Conservation (phyloP, 2,888 invertebrate genomes). For the Autographa gamma region DNA sequence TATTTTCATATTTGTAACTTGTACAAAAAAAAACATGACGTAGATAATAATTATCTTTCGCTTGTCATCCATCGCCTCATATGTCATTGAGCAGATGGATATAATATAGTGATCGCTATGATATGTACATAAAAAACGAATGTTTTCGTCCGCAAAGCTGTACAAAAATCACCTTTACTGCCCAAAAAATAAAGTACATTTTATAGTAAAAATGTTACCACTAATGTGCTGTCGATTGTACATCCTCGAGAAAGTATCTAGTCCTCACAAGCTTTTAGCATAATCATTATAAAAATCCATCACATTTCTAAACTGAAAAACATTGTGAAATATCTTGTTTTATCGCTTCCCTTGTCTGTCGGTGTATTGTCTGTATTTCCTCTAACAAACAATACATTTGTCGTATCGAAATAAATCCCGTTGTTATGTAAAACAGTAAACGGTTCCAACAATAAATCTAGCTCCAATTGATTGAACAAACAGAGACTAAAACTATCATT, state of each 20-base stretch:
- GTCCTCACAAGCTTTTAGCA: neutral
- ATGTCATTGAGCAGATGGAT: constrained; percentile 1
- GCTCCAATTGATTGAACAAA: constrained; percentile 50
- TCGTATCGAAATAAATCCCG: constrained; percentile 37
- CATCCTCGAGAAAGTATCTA: neutral
- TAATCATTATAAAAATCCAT: neutral
- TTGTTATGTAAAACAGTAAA: constrained; percentile 46
- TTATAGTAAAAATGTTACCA: neutral
- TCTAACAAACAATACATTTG: constrained; percentile 27
- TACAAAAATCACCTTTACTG: neutral
- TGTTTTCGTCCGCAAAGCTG: no score
- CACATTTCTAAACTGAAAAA: neutral
- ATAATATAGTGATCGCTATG: neutral
- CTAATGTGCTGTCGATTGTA: neutral
- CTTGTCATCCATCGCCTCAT: neutral
- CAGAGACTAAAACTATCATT: constrained; percentile 53
- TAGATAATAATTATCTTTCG: neutral
- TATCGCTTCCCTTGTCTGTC: constrained; percentile 3
- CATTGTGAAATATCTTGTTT: neutral
- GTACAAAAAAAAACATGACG: neutral
- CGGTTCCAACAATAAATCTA: constrained; percentile 44
- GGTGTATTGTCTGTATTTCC: constrained; percentile 9
- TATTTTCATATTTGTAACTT: no score
- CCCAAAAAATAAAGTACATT: neutral
- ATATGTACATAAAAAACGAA: neutral